phyloP scores from a whole-genome alignment of 2,888 invertebrate species.

The Sphecodes monilicornis region DNA sequence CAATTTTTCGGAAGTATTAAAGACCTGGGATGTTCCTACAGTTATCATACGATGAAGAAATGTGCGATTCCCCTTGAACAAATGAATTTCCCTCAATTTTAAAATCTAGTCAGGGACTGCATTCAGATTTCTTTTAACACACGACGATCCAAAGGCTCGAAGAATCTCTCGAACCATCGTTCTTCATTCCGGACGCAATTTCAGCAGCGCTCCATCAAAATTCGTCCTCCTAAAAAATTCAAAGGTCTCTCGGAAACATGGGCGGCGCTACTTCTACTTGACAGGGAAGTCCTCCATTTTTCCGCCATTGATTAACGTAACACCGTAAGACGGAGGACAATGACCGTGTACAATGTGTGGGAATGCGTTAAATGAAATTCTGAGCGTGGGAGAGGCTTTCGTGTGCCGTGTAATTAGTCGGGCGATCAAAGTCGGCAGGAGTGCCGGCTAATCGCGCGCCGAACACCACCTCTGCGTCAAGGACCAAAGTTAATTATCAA shows the following conservation, averaged over 20 bases:
- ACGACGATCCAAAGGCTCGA: neutral
- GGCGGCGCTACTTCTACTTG: neutral
- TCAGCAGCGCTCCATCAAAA: neutral
- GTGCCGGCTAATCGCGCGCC: constrained; percentile 35
- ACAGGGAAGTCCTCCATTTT: neutral
- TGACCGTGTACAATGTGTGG: neutral
- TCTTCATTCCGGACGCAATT: neutral
- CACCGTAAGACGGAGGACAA: neutral
- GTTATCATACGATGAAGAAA: neutral
- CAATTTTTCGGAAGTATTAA: neutral
- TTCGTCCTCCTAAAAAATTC: neutral
- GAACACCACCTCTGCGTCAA: constrained; percentile 14
- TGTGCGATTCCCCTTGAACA: neutral
- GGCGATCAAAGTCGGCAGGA: neutral
- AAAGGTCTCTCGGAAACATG: neutral
- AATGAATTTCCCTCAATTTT: neutral
- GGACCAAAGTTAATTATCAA: constrained; percentile 42
- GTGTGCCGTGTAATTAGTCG: neutral
- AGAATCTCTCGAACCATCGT: neutral
- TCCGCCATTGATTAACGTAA: neutral
- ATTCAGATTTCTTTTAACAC: neutral
- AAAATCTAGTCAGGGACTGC: neutral
- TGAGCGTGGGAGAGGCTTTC: neutral
- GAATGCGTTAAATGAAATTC: neutral
- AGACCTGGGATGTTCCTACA: too few species aligned